Evolutionary conservation across 2,113 vertebrate species (phyloP), one percentile per base, ranked within the genome.

Genomic region (Bubalus kerabau): DNA sequence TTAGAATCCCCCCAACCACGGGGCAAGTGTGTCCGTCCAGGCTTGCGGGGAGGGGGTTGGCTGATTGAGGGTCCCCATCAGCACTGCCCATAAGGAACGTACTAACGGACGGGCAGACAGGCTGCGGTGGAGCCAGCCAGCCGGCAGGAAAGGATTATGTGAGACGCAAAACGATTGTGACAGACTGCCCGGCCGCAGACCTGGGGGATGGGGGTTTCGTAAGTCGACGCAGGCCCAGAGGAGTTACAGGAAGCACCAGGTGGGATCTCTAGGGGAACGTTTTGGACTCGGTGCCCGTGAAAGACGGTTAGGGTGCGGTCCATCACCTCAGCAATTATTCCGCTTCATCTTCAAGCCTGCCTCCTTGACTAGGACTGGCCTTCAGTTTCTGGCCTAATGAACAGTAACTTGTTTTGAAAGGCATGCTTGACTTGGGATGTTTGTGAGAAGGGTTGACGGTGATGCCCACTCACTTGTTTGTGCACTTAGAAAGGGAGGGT

Each of bases 81-180:
- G 92, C 15, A 21, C 84, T 43, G 40, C 54, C 67, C 50, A 6
- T 32, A 52, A 87, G 90, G 96, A 71, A 9, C 36, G 32, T 2
- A 12, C 82, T 30, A 7, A 52, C 3, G 3, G 91, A 81, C 30
- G 19, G 60, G 32, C 93, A 54, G 96, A 81, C 43, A 6, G 95
- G 90, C 91, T 6, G 46, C 0, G 32, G 15, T 14, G 36, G 98
- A 97, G 36, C 54, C 96, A 97, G 88, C 91, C 91, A 97, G 90
- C 24, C 17, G 93, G 96, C 93, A 96, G 96, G 95, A 98, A 90
- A 46, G 97, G 96, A 97, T 98, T 98, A 98, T 2, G 56, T 28
- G 92, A 87, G 98, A 98, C 0, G 36, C 26, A 90, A 28, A 98
- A 48, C 46, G 3, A 23, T 94, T 97, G 86, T 97, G 98, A 97